Base-by-base conservation (phyloP, 2,113 vertebrate genomes). In the Elephas maximus region DNA sequence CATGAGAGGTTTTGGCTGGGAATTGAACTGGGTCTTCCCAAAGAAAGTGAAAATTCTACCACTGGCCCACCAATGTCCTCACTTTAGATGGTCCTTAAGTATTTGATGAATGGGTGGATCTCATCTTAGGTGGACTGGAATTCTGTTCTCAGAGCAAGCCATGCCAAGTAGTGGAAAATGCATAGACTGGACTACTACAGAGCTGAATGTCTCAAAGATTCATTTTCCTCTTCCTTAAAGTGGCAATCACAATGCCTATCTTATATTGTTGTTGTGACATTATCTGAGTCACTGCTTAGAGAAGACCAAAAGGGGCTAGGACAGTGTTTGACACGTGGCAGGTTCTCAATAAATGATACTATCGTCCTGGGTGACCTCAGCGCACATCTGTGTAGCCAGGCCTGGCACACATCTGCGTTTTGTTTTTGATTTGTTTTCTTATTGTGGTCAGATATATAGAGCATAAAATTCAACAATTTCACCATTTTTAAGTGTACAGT, bases 301-400 rank as follows among this genome's bases (percentile, higher is more conserved):
- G 18, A 74, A 21, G n/a, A 18, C 30, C 62, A 1, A 8, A 69
- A 12, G n/a, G 24, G 37, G n/a, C 24, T 5, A 4, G 6, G 23
- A 7, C 18, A 26, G 62, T 0, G 12, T 23, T n/a, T 51, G 81
- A 41, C 5, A 0, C 1, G 0, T 7, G 24, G 30, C 65, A 41
- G 60, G 15, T 0, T 4, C 69, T 45, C 74, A 5, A 33, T 6
- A 21, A 91, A 57, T 21, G 53, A 17, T 9, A 7, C 6, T 10
- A 24, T 51, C 24, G 8, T 77, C 79, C 74, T 45, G 37, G 18
- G 45, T 45, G 78, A 37, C 37, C n/a, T 26, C 1, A 10, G 67
- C 8, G 33, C 37, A 8, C 24, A 1, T 28, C 33, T 71, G 11
- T 28, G 8, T 41, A 21, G 44, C 82, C 77, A 67, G 53, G 45